Evolutionary conservation across 1,140 invertebrate species (phyloP), one percentile per base, ranked within the genome.

Genomic region (Psix sp.): DNA sequence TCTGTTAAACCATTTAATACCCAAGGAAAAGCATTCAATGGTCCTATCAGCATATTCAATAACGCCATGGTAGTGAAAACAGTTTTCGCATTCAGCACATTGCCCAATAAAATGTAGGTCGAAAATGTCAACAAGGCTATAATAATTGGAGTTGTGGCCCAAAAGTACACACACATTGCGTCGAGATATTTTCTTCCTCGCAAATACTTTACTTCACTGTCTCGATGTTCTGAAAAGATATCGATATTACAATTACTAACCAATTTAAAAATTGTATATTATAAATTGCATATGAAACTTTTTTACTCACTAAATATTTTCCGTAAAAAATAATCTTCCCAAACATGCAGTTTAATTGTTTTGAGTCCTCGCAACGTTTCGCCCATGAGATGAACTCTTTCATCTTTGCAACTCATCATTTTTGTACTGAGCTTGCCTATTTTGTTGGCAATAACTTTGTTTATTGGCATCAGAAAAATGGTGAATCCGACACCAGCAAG

Each of bases 141-240:
- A 1, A 99, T 80, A 36, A 99, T 94, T 0, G 98, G 98, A n/a
- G 98, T 99, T 5, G 96, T 97, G 0, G 98, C 98, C 98, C 98
- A 99, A 83, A 99, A 96, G 84, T 96, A 99, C 1, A 99, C 98
- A 88, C 98, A 99, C 39, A 98, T 85, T n/a, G 98, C 98, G 88
- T 99, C 98, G 59, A 99, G 85, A 87, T 99, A 99, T 88, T 99
- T 99, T 67, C 96, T 89, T 11, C 92, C 91, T 66, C 92, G 92
- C 36, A 98, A 84, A 79, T 92, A 94, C 45, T 91, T 91, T 13
- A 98, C 79, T 88, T 98, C 96, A 31, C 86, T 80, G 2, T 88
- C 83, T 36, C 96, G 88, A 7, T 92, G 84, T 67, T 88, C 91
- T 92, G 74, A 49, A 56, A 16, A 29, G 7, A 24, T 15, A 38